These are phyloP conservation scores for Felis chaus DNA, from an alignment of 2,113 vertebrate species.

Conservation along the genomic window DNA sequence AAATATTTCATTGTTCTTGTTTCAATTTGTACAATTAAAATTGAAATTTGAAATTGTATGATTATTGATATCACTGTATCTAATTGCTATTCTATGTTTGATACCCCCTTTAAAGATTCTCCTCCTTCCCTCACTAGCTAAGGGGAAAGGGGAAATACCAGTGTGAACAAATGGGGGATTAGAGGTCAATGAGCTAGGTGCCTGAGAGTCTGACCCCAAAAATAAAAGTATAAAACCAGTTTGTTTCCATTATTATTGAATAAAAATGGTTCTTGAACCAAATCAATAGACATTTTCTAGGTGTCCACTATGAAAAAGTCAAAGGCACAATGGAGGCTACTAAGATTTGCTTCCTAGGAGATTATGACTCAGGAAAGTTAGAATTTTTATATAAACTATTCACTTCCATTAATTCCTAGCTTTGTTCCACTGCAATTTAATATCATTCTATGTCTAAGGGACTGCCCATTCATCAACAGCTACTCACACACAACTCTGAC, in stretches of 20 bases:
- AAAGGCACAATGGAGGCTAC: background rate
- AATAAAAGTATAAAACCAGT: background rate
- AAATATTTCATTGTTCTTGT: background rate
- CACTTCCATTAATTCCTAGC: background rate
- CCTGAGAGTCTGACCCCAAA: background rate
- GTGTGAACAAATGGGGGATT: background rate
- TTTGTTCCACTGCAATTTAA: background rate
- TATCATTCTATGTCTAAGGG: background rate
- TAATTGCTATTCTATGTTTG: background rate
- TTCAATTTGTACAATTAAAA: conserved; percentile 15
- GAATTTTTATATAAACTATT: conserved; percentile 12
- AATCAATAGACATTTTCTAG: background rate
- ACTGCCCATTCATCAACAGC: background rate
- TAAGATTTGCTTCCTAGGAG: background rate
- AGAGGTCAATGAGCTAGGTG: background rate
- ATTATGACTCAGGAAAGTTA: background rate
- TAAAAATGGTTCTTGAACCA: conserved; percentile 2
- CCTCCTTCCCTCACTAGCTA: background rate
- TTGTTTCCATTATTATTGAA: background rate
- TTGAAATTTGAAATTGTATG: background rate
- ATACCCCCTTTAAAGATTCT: background rate
- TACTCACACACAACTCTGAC: conserved; percentile 90
- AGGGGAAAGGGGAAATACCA: background rate
- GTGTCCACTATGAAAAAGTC: background rate
- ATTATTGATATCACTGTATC: background rate